Percentiles rank a stretch among this genome's conserved stretches.
phyloP scores from a whole-genome alignment of 1,140 invertebrate species.

The Choristoneura fumiferana region DNA sequence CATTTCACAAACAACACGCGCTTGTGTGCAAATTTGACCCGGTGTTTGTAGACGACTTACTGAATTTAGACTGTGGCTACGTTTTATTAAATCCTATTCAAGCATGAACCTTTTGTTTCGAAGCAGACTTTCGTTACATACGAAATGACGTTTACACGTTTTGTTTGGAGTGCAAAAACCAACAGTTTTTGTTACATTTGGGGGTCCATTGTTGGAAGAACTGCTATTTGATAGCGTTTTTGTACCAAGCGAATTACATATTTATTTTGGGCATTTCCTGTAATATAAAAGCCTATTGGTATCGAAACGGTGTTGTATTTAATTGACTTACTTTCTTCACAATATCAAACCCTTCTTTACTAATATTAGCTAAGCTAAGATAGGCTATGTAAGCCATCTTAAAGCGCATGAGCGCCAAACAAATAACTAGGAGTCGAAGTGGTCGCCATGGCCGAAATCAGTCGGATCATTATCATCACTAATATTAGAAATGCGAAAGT shows the following conservation, averaged over 20 bases:
- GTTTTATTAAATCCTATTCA: slow-evolving; percentile 1
- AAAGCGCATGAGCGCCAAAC: too few relatives aligned
- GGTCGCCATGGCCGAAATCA: too few relatives aligned
- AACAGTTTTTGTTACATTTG: not conserved
- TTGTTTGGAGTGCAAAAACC: not conserved
- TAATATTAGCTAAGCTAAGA: too few relatives aligned
- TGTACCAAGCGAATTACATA: not conserved
- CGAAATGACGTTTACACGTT: not conserved
- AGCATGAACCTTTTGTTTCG: not conserved
- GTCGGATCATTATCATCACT: too few relatives aligned
- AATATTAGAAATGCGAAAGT: too few relatives aligned
- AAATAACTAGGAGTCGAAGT: too few relatives aligned
- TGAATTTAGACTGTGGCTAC: not conserved
- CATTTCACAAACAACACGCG: not conserved
- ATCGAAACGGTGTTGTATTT: too few relatives aligned
- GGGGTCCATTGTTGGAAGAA: not conserved
- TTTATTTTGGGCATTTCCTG: too few relatives aligned
- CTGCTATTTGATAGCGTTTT: not conserved
- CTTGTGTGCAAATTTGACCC: not conserved
- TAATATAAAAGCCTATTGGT: too few relatives aligned
- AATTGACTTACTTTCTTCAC: too few relatives aligned
- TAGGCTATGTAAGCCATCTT: too few relatives aligned
- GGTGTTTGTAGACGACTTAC: not conserved
- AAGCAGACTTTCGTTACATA: not conserved
- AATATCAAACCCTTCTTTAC: too few relatives aligned